These are phyloP conservation scores for Lucinisca nassula DNA, from an alignment of 2,888 invertebrate species.

Conservation along the genomic window DNA sequence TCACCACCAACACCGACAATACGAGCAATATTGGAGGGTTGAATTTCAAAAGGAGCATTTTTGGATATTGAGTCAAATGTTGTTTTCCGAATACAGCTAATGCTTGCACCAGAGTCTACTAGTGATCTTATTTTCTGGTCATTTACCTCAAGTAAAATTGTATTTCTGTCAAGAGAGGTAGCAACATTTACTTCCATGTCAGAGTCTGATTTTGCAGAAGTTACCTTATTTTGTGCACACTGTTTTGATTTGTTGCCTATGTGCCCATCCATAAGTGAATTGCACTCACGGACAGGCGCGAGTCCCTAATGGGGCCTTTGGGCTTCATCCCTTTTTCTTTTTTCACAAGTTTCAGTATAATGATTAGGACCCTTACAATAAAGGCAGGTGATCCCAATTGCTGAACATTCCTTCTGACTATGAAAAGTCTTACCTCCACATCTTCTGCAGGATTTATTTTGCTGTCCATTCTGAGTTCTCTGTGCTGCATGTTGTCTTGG, in stretches of 20 bases:
- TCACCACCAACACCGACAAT: slow-evolving; percentile 42
- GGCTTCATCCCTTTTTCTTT: background rate
- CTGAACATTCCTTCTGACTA: background rate
- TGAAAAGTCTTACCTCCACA: background rate
- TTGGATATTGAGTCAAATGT: background rate
- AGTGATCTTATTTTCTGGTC: background rate
- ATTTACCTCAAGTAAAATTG: slow-evolving; percentile 7
- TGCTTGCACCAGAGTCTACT: slow-evolving; percentile 33
- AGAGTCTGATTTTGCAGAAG: too few relatives aligned
- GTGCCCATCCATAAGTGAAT: background rate
- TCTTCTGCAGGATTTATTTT: too few relatives aligned
- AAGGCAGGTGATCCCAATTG: background rate
- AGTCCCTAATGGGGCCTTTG: background rate
- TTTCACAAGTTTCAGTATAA: background rate
- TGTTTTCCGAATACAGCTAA: slow-evolving; percentile 26
- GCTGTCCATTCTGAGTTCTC: background rate
- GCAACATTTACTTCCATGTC: background rate
- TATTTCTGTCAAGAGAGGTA: slow-evolving; percentile 27
- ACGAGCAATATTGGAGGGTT: background rate
- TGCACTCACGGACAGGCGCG: too few relatives aligned
- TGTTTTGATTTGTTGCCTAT: too few relatives aligned
- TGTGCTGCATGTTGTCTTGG: background rate
- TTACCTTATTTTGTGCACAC: too few relatives aligned
- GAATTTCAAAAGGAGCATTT: background rate
- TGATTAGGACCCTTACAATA: background rate